Conservation (phyloP, 2,888 invertebrate genomes). For the Oligia latruncula region DNA sequence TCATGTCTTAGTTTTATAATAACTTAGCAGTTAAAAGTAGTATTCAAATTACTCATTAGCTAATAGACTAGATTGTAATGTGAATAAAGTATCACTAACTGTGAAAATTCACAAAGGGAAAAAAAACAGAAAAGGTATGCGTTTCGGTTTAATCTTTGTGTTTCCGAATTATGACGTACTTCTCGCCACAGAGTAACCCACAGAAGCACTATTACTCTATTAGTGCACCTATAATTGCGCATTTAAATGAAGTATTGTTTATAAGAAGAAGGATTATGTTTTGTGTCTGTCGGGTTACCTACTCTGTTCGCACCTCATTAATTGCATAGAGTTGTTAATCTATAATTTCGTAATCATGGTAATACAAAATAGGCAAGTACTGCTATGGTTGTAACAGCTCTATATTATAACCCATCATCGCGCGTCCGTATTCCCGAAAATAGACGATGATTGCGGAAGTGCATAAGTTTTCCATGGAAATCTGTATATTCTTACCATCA, state of each 20-base stretch:
- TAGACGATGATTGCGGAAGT: neutral
- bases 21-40: neutral
- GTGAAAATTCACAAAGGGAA: neutral
- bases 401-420: neutral
- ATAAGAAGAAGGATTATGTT: neutral
- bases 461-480: neutral
- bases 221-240: neutral
- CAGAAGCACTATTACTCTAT: neutral
- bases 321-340: neutral
- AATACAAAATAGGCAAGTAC: neutral
- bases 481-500: slow-evolving; percentile 91
- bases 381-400: neutral
- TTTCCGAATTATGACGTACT: neutral
- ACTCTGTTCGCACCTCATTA: neutral
- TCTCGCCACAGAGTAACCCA: neutral
- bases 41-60: neutral
- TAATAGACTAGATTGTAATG: neutral
- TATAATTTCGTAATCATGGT: neutral
- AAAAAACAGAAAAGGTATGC: neutral
- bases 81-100: neutral
- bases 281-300: no score
- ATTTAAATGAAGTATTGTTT: no score
- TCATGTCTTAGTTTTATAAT: neutral
- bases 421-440: neutral
- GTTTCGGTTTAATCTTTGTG: neutral